Evolutionary conservation across 2,797 vertebrate species (phyloP).

Genomic region (Gadopsis bispinosus): DNA sequence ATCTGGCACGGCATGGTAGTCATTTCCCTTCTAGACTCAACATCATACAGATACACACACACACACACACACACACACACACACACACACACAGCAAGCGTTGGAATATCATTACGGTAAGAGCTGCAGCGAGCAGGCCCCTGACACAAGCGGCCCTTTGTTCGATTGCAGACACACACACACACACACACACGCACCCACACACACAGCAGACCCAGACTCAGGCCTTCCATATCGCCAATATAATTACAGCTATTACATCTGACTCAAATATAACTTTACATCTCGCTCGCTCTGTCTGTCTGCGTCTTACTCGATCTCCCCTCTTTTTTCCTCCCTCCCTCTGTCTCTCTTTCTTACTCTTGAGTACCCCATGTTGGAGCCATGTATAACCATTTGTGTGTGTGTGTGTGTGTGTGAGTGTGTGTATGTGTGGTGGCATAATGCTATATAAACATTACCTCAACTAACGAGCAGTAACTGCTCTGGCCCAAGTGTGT

Average conservation of each 20-base stretch:
- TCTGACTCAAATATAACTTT: constrained; percentile 84
- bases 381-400: constrained; percentile 56
- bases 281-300: constrained; percentile 59
- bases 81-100: constrained; percentile 57
- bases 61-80: constrained; percentile 47
- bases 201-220: constrained; percentile 64
- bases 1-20: constrained; percentile 78
- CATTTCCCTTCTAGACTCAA: constrained; percentile 85
- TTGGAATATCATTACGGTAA: constrained; percentile 86
- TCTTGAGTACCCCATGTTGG: constrained; percentile 58
- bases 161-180: constrained; percentile 70
- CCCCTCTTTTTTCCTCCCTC: constrained; percentile 25
- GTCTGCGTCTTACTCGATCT: constrained; percentile 31
- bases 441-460: constrained; percentile 90
- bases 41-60: constrained; percentile 76
- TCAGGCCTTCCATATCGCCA: constrained; percentile 81
- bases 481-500: constrained; percentile 71
- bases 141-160: constrained; percentile 83
- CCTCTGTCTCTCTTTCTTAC: constrained; percentile 44
- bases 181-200: constrained; percentile 47
- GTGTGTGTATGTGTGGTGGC: constrained; percentile 68
- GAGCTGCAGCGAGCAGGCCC: constrained; percentile 79
- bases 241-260: constrained; percentile 86
- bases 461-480: constrained; percentile 88
- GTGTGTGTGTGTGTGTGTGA: constrained; percentile 45